Evolutionary conservation across 2,888 invertebrate species (phyloP).

Genomic region (Heliconius ethilla): DNA sequence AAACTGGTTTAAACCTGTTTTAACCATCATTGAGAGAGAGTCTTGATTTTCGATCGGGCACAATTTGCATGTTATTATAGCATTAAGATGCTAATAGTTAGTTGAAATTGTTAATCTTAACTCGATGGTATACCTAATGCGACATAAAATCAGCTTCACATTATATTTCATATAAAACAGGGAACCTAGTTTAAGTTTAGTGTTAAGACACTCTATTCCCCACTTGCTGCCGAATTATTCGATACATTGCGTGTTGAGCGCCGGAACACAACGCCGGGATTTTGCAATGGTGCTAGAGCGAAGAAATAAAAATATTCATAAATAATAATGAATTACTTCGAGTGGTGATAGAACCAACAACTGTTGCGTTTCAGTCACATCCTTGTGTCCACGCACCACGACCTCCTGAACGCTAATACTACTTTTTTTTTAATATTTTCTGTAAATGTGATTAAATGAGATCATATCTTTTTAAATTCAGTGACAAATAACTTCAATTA

Average conservation of each 20-base stretch:
- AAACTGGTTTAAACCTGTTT: conserved; percentile 72
- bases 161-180: not conserved
- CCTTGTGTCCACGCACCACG: too few species aligned
- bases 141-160: not conserved
- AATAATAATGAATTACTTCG: too few species aligned
- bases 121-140: not conserved
- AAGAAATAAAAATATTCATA: too few species aligned
- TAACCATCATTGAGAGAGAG: conserved; percentile 79
- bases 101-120: conserved; percentile 50
- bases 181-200: too few species aligned
- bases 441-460: not conserved
- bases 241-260: too few species aligned
- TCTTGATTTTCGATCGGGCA: conserved; percentile 79
- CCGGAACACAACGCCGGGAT: too few species aligned
- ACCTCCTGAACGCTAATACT: not conserved
- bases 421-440: not conserved
- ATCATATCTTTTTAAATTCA: not conserved
- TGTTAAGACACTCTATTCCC: too few species aligned
- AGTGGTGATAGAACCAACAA: too few species aligned
- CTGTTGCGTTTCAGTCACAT: too few species aligned
- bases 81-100: conserved; percentile 72
- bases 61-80: conserved; percentile 76
- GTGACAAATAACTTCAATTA: not conserved
- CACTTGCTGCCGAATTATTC: too few species aligned
- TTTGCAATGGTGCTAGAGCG: too few species aligned